These are phyloP conservation scores for Hetaerina americana DNA, from an alignment of 1,140 invertebrate species.

Conservation along the genomic window DNA sequence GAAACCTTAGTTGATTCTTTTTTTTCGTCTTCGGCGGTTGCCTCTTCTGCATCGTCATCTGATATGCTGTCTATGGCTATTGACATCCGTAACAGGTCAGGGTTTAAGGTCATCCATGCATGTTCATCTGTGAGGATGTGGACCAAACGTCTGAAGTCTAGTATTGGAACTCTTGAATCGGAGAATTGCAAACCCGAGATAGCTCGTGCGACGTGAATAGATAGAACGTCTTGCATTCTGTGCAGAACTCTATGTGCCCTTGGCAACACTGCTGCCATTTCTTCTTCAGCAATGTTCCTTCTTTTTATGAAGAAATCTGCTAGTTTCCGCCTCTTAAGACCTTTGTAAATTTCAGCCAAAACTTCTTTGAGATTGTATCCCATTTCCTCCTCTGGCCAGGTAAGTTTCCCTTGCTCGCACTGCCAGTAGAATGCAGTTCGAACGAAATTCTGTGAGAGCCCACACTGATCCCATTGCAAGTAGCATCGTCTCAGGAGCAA, in stretches of 20 bases:
- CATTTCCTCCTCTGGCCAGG: slow-evolving; percentile 53
- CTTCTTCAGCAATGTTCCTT: slow-evolving; percentile 50
- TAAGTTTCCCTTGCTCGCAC: slow-evolving; percentile 48
- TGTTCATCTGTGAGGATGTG: slow-evolving; percentile 37
- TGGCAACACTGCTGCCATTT: neutral
- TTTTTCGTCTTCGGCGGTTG: no score
- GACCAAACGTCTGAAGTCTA: slow-evolving; percentile 46
- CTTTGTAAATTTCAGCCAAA: slow-evolving; percentile 34
- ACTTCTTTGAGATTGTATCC: slow-evolving; percentile 50
- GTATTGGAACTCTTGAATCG: slow-evolving; percentile 40
- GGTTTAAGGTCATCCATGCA: slow-evolving; percentile 24
- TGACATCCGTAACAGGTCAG: slow-evolving; percentile 12
- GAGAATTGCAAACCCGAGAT: neutral
- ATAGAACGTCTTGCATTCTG: slow-evolving; percentile 35
- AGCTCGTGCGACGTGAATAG: slow-evolving; percentile 35
- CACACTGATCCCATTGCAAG: slow-evolving; percentile 42
- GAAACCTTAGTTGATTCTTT: no score
- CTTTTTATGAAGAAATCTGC: slow-evolving; percentile 57
- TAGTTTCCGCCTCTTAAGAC: slow-evolving; percentile 38
- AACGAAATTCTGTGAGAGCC: slow-evolving; percentile 49
- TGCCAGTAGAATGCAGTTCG: slow-evolving; percentile 64
- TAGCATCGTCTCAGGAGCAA: slow-evolving; percentile 51
- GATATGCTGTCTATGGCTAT: no score
- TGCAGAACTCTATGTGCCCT: neutral
- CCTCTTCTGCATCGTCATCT: no score